Evolutionary conservation across 2,888 invertebrate species (phyloP).

Genomic region (Automeris io): DNA sequence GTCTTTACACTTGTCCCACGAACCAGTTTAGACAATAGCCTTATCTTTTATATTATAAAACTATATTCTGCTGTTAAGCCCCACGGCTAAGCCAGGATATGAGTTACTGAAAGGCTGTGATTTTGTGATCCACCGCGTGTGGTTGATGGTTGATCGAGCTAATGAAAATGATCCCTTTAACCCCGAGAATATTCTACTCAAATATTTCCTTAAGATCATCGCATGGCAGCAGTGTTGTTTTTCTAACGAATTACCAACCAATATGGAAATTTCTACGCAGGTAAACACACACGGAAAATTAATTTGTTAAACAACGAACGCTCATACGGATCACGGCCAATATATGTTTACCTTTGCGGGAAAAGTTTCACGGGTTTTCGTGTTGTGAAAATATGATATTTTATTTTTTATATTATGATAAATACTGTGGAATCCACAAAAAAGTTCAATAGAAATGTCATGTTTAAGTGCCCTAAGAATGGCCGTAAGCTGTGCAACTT

Average conservation of each 20-base stretch:
- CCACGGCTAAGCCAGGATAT: too few species aligned
- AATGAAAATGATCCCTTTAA: neutral
- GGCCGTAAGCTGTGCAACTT: too few species aligned
- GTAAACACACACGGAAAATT: slow-evolving; percentile 17
- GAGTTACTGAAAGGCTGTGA: too few species aligned
- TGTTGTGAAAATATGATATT: neutral
- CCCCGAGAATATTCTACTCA: slow-evolving; percentile 24
- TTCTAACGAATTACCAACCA: slow-evolving; percentile 32
- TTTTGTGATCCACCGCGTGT: too few species aligned
- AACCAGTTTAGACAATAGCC: too few species aligned
- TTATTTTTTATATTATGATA: neutral
- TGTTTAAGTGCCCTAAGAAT: too few species aligned
- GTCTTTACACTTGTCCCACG: too few species aligned
- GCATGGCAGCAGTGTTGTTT: slow-evolving; percentile 23
- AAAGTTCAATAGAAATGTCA: too few species aligned
- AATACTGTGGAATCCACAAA: too few species aligned
- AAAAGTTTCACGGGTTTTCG: neutral
- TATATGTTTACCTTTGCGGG: neutral
- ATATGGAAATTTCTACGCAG: slow-evolving; percentile 26
- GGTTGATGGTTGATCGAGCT: too few species aligned
- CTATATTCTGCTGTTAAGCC: too few species aligned
- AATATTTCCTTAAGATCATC: slow-evolving; percentile 35
- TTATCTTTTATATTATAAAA: too few species aligned
- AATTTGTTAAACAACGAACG: slow-evolving; percentile 15
- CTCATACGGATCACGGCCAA: neutral